Conservation (phyloP, 2,888 invertebrate genomes). For the Nomada fucata region DNA sequence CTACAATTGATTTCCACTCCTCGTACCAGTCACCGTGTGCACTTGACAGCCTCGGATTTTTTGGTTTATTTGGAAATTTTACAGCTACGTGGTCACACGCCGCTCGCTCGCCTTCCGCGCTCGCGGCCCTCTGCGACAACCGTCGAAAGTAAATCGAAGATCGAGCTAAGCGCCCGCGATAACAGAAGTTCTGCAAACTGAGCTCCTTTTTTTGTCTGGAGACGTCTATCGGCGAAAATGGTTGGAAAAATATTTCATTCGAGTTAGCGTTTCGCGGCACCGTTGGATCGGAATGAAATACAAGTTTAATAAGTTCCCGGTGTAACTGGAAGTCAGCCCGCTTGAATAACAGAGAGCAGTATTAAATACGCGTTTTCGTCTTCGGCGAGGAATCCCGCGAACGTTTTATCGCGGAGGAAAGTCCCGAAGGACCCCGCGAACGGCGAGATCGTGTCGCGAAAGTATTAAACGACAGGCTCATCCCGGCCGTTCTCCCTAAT, state of each 20-base stretch:
- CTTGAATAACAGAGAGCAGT: neutral
- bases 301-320: constrained; percentile 29
- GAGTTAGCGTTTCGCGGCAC: neutral
- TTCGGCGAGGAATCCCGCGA: constrained; percentile 26
- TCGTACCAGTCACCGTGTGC: constrained; percentile 33
- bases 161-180: neutral
- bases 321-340: constrained; percentile 2
- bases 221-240: neutral
- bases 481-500: constrained; percentile 58
- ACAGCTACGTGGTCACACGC: constrained; percentile 38
- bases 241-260: neutral
- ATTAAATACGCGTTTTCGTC: constrained; percentile 36
- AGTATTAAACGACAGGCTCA: constrained; percentile 49
- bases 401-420: constrained; percentile 26
- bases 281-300: neutral
- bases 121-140: neutral
- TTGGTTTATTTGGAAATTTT: constrained; percentile 44
- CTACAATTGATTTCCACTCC: constrained; percentile 63
- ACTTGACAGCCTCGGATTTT: constrained; percentile 57
- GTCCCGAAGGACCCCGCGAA: constrained; percentile 18
- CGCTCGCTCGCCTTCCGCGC: neutral
- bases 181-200: too few relatives aligned
- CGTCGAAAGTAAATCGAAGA: neutral
- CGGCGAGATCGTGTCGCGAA: constrained; percentile 49
- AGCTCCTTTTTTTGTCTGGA: too few relatives aligned